Conservation (phyloP, 2,888 invertebrate species). For the Calliphora vomitoria region DNA sequence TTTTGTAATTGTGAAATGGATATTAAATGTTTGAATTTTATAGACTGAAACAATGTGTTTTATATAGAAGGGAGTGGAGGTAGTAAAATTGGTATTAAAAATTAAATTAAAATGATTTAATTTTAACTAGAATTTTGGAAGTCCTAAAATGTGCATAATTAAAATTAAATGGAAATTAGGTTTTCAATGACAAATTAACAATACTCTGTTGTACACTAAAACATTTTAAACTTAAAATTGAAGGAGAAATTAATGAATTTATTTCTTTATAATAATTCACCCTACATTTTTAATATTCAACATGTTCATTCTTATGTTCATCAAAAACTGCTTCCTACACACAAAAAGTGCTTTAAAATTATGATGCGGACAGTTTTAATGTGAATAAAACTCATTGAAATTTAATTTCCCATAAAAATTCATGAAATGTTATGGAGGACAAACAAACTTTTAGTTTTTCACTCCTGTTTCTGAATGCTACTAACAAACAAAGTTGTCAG, state of each 20-base stretch:
- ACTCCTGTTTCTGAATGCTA: background rate
- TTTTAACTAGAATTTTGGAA: too few species aligned
- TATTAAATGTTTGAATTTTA: too few species aligned
- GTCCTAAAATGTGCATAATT: too few species aligned
- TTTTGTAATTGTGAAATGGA: background rate
- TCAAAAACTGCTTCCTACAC: background rate
- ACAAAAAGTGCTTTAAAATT: background rate
- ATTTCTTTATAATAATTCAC: background rate
- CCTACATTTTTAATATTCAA: background rate
- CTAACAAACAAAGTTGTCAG: background rate
- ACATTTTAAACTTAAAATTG: too few species aligned
- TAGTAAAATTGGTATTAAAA: too few species aligned
- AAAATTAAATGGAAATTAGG: too few species aligned
- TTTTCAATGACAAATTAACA: too few species aligned
- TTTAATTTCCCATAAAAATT: conserved; percentile 67
- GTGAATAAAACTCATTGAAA: conserved; percentile 41
- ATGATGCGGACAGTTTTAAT: conserved; percentile 33
- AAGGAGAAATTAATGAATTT: too few species aligned
- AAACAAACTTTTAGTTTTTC: conserved; percentile 11
- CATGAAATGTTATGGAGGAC: conserved; percentile 52
- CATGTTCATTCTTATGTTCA: background rate
- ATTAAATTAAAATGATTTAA: too few species aligned
- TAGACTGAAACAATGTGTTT: too few species aligned
- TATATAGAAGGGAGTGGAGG: too few species aligned
- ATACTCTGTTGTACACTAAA: too few species aligned